Conservation (phyloP, 2,797 vertebrate genomes). For the Nyctalus aviator region DNA sequence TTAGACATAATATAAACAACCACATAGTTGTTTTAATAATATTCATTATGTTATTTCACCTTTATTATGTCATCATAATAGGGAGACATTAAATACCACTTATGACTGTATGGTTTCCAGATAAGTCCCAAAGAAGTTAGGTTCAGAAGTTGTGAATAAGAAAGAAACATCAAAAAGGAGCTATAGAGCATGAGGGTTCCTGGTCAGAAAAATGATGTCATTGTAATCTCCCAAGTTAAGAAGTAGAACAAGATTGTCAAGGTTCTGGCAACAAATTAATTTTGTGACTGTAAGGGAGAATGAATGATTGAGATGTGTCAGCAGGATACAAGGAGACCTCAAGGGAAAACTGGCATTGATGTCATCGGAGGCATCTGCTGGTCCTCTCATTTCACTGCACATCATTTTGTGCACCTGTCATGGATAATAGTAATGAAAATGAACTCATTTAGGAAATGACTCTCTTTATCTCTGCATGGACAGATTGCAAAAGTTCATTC, state of each 20-base stretch:
- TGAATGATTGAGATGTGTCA: conserved; percentile 79
- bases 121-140: not conserved
- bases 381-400: conserved; percentile 60
- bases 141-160: not conserved
- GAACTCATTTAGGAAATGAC: conserved; percentile 74
- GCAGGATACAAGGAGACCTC: conserved; percentile 73
- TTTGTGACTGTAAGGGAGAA: conserved; percentile 80
- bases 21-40: conserved; percentile 16
- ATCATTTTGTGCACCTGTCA: conserved; percentile 35
- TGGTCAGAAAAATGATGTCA: conserved; percentile 65
- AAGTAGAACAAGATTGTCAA: conserved; percentile 73
- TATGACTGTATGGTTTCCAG: conserved; percentile 16
- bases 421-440: conserved; percentile 71
- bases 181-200: not conserved
- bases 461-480: conserved; percentile 72
- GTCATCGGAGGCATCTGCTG: conserved; percentile 71
- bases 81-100: not conserved
- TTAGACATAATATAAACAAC: conserved; percentile 7
- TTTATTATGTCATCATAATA: conserved; percentile 42
- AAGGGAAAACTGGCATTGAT: conserved; percentile 45
- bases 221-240: conserved; percentile 80
- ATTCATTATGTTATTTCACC: not conserved
- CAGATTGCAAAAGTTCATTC: conserved; percentile 72
- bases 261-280: conserved; percentile 81
- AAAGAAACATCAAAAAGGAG: not conserved